Percentiles rank a stretch among this genome's conserved stretches.
Evolutionary conservation across 2,113 vertebrate species (phyloP).

Genomic region (Petroica traversi): DNA sequence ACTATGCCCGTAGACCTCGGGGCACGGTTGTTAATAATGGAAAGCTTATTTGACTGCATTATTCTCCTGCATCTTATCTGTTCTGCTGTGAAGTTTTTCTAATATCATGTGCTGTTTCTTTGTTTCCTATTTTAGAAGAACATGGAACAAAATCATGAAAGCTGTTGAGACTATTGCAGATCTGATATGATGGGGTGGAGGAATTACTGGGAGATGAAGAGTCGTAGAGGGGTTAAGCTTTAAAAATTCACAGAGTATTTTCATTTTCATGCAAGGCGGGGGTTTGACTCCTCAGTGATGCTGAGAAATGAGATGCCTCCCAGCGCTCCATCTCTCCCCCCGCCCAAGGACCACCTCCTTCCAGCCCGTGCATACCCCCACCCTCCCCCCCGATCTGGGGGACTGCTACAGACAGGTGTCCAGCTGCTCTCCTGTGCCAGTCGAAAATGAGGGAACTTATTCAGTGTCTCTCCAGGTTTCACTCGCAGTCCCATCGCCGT

Average conservation of each 20-base stretch:
- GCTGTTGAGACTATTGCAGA: neutral
- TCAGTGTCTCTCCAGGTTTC: neutral
- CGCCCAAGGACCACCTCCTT: neutral
- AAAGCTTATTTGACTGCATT: constrained; percentile 58
- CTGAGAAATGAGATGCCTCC: neutral
- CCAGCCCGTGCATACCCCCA: neutral
- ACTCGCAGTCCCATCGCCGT: rapidly evolving
- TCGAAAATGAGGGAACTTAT: neutral
- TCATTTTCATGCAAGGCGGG: neutral
- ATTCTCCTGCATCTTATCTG: constrained; percentile 46
- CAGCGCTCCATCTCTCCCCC: neutral
- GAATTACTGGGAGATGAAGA: neutral
- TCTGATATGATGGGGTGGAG: neutral
- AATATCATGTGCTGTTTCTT: constrained; percentile 1
- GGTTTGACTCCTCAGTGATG: neutral
- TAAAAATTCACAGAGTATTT: neutral
- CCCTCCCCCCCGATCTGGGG: neutral
- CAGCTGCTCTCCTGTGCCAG: neutral
- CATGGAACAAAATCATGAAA: neutral
- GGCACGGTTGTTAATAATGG: constrained; percentile 51
- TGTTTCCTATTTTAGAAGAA: constrained; percentile 12
- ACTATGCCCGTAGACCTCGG: constrained; percentile 27
- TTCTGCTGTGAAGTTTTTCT: constrained; percentile 31
- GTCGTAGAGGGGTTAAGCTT: neutral
- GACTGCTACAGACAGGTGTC: neutral